Conservation (phyloP, 1,140 invertebrate genomes). For the Lepidurus arcticus region DNA sequence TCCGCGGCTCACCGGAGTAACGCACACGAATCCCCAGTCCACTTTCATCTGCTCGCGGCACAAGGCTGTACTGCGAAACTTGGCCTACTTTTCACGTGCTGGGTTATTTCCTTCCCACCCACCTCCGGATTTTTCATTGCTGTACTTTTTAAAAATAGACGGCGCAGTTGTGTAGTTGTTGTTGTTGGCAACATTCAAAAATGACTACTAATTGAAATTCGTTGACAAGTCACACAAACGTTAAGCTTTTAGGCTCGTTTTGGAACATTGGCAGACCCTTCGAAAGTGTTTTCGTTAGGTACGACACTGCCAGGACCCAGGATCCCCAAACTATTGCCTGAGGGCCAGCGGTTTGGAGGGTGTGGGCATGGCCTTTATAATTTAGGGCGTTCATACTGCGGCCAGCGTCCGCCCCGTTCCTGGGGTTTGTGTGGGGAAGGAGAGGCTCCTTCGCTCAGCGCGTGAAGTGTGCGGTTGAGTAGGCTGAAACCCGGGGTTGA, state of each 20-base stretch:
- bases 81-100: not conserved
- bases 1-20: constrained; percentile 16
- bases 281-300: not conserved
- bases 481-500: constrained; percentile 9
- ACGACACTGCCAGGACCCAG: not conserved
- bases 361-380: not conserved
- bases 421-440: not conserved
- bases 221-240: not conserved
- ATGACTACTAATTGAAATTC: not conserved
- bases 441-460: not conserved
- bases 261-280: too few species aligned
- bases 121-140: too few species aligned
- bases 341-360: not conserved
- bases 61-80: not conserved
- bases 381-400: constrained; percentile 10
- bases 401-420: constrained; percentile 3
- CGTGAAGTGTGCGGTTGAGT: constrained; percentile 18
- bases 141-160: too few species aligned
- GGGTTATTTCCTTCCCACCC: not conserved
- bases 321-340: not conserved
- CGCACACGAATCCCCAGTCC: not conserved
- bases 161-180: not conserved
- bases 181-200: not conserved
- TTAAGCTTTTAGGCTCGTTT: not conserved
- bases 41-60: not conserved